A percentile compares a stretch with the other conserved stretches of the same genome.
These are phyloP conservation scores for Rhagoletis zephyria DNA, from an alignment of 1,140 invertebrate species.

Conservation along the genomic window DNA sequence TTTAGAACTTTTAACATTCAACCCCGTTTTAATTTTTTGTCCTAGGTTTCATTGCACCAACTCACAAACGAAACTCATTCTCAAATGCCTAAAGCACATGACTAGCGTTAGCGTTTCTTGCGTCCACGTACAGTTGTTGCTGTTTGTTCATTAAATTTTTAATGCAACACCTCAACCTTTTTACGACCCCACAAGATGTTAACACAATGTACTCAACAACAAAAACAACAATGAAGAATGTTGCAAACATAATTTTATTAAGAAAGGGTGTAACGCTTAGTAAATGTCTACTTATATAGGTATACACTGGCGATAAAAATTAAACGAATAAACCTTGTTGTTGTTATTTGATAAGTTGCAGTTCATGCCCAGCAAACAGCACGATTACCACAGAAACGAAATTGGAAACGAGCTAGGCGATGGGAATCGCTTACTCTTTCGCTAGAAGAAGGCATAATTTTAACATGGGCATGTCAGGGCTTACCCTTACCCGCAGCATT, in stretches of 20 bases:
- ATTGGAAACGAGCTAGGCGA: no score
- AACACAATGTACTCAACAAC: not conserved
- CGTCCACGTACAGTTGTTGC: not conserved
- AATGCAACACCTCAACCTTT: not conserved
- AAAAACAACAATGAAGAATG: not conserved
- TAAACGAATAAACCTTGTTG: not conserved
- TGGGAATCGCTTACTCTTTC: no score
- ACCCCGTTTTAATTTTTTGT: not conserved
- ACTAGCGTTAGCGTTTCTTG: no score
- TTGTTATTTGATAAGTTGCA: not conserved
- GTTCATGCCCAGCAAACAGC: not conserved
- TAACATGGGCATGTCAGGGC: no score
- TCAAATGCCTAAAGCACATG: not conserved
- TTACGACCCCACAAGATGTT: constrained; percentile 16
- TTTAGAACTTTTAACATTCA: not conserved
- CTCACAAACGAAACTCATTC: not conserved
- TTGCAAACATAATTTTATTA: not conserved
- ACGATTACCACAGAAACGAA: no score
- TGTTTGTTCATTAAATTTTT: constrained; percentile 38
- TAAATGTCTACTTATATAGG: not conserved
- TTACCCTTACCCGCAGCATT: no score
- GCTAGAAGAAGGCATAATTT: no score
- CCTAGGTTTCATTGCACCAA: not conserved
- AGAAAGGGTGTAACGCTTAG: not conserved
- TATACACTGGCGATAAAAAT: constrained; percentile 15